phyloP scores from a whole-genome alignment of 2,888 invertebrate genomes.

The Monochamus alternatus region DNA sequence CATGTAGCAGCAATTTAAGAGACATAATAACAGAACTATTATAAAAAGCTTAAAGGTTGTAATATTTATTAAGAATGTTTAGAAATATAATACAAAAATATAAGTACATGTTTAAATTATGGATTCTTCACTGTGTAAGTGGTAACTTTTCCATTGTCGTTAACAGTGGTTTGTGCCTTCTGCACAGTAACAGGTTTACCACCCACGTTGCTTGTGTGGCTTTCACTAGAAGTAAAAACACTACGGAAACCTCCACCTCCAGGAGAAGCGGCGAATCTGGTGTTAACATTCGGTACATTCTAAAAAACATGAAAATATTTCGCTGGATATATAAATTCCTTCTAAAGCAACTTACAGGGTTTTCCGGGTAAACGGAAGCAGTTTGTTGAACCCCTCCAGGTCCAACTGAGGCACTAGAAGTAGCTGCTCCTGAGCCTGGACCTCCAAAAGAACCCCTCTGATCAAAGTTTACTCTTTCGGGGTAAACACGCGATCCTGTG shows the following conservation, averaged over 20 bases:
- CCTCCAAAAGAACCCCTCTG: constrained; percentile 45
- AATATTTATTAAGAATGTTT: constrained; percentile 4
- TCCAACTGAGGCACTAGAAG: constrained; percentile 74
- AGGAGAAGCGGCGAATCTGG: constrained; percentile 62
- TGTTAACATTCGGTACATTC: constrained; percentile 72
- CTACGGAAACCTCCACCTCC: constrained; percentile 68
- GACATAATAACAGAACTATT: neutral
- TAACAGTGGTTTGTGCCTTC: constrained; percentile 78
- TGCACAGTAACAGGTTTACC: constrained; percentile 75
- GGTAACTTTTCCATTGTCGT: constrained; percentile 83
- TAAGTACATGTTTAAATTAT: constrained; percentile 42
- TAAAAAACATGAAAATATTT: constrained; percentile 54
- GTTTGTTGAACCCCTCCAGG: constrained; percentile 75
- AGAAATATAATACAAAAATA: constrained; percentile 29
- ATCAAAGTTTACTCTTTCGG: neutral
- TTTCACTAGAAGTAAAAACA: constrained; percentile 79
- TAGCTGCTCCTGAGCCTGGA: constrained; percentile 67
- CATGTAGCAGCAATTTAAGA: too few relatives aligned
- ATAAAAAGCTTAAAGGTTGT: constrained; percentile 10
- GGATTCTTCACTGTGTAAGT: constrained; percentile 74
- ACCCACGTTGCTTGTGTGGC: constrained; percentile 75
- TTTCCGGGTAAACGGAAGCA: constrained; percentile 76
- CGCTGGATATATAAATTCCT: too few relatives aligned
- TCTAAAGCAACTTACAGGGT: constrained; percentile 72
- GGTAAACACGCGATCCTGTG: constrained; percentile 31